Base-by-base conservation (phyloP, 2,888 invertebrate species). In the Callosobruchus maculatus region DNA sequence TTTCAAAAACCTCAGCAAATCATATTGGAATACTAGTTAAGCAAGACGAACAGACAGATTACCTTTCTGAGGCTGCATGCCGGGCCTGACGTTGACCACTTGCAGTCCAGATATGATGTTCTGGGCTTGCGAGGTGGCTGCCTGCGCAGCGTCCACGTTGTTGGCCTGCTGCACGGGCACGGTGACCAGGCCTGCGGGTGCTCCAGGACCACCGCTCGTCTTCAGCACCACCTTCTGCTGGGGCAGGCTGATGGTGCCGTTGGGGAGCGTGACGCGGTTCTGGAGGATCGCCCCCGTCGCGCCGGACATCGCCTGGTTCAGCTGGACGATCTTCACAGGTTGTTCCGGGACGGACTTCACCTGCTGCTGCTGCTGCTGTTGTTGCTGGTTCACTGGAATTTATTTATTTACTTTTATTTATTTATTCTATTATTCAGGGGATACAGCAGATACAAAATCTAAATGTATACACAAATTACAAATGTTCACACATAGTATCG, bases 71-170 rank as follows among this genome's bases (percentile, higher is more conserved):
- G 92, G 90, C 81, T 90, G 90, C 70, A 94, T 93, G 77, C 92
- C 92, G 73, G 94, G 93, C 80, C 95, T 90, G 90, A 95, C 94
- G 87, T 95, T 96, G 81, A 96, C 90, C 84, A 96, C 94, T 88
- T 95, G 94, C 83, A 96, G 94, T 88, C 94, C 94, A 83, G 87
- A 86, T 78, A 87, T 86, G 86, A 87, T 85, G 80, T 85, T 82
- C 80, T 86, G 86, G 78, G 86, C 84, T 78, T 80, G 79, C 71
- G 79, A 76, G 77, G 85, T 85, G 86, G 88, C 87, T 84, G 88
- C 87, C 72, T n/a, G n/a, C n/a, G 78, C 75, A 78, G 85, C 84
- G 86, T 88, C 87, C 84, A 88, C 87, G 82, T 87, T 87, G 81
- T 88, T 88, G 78, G 86, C 85, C 80, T 86, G 86, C 75, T 84